Conservation (phyloP, 1,140 invertebrate species). For the Mizuhopecten yessoensis region DNA sequence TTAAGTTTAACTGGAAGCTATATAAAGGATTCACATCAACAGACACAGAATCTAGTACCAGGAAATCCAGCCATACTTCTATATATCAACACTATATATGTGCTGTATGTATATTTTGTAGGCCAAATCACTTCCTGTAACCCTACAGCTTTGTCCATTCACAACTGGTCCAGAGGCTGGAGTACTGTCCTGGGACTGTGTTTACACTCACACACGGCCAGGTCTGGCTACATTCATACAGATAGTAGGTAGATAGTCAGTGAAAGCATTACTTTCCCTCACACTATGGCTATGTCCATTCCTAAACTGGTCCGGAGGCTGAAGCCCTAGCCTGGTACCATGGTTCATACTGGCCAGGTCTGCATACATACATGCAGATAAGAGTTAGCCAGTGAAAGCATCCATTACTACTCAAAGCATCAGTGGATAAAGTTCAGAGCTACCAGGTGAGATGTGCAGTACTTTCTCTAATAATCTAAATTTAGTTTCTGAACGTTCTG, state of each 20-base stretch:
- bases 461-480: slow-evolving; percentile 7
- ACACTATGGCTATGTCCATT: too few relatives aligned
- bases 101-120: too few relatives aligned
- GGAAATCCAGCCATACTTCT: too few relatives aligned
- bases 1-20: too few relatives aligned
- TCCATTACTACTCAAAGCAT: background rate
- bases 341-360: background rate
- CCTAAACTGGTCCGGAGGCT: background rate
- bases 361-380: background rate
- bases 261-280: background rate
- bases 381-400: background rate
- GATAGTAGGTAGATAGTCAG: too few relatives aligned
- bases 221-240: background rate
- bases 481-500: background rate
- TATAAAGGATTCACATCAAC: too few relatives aligned
- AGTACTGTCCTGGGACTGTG: background rate
- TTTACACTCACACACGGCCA: background rate
- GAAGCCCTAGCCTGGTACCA: too few relatives aligned
- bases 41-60: too few relatives aligned
- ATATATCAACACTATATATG: too few relatives aligned
- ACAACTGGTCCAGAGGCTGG: background rate
- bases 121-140: too few relatives aligned
- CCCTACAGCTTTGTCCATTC: too few relatives aligned
- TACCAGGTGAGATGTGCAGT: background rate
- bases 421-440: too few relatives aligned